A percentile compares a stretch with the other conserved stretches of the same genome.
Evolutionary conservation across 1,140 invertebrate genomes (phyloP).

Genomic region (Bombus sylvicola): DNA sequence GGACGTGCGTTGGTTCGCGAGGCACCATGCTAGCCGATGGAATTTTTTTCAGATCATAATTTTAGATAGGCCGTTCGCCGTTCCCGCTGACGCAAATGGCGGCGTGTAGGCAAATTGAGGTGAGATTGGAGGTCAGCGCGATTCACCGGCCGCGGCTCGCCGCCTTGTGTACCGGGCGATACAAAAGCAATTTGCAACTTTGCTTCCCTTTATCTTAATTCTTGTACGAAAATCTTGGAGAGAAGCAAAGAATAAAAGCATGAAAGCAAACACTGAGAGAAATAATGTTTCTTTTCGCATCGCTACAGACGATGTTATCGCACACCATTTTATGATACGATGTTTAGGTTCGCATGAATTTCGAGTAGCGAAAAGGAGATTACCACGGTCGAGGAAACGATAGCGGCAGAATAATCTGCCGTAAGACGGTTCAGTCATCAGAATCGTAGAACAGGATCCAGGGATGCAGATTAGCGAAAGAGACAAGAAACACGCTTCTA

Average conservation of each 20-base stretch:
- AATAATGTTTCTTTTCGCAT: not conserved
- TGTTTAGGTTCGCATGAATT: constrained; percentile 5
- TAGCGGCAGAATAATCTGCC: not conserved
- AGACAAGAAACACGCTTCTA: not conserved
- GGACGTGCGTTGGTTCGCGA: constrained; percentile 50
- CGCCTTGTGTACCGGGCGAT: constrained; percentile 63
- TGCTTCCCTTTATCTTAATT: not conserved
- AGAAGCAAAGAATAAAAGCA: not conserved
- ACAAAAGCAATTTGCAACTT: constrained; percentile 58
- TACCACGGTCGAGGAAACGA: not conserved
- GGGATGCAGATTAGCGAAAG: constrained; percentile 19
- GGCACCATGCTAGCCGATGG: constrained; percentile 35
- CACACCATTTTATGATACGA: not conserved
- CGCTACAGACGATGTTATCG: not conserved
- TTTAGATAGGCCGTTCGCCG: constrained; percentile 80
- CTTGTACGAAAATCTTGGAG: not conserved
- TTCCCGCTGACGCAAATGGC: constrained; percentile 75
- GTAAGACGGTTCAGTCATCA: too few species aligned
- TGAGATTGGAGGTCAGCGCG: constrained; percentile 82
- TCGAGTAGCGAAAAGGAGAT: not conserved
- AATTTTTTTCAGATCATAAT: constrained; percentile 82
- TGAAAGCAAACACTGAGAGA: not conserved
- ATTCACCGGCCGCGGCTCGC: constrained; percentile 67
- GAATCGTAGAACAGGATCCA: too few species aligned
- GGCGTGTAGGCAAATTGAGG: constrained; percentile 83